Percentiles rank a stretch among this genome's conserved stretches.
Conservation (phyloP, 2,888 invertebrate species). For the Neoitamus cyanurus region DNA sequence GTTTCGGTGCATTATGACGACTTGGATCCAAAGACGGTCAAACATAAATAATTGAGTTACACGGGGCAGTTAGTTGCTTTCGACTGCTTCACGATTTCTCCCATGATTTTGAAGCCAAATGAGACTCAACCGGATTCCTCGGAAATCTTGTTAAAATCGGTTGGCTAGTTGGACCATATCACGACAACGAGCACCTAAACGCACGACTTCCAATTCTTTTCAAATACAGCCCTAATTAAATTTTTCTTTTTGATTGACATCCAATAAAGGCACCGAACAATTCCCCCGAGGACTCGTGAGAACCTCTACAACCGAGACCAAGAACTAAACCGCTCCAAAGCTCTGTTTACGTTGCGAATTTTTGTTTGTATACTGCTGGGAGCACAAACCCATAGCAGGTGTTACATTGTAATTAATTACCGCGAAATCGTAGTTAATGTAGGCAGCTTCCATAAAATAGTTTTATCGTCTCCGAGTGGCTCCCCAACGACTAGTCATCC, state of each 20-base stretch:
- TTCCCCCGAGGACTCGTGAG: background rate
- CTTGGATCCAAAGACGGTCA: background rate
- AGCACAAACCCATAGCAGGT: background rate
- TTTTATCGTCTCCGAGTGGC: background rate
- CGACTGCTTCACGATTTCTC: constrained; percentile 7
- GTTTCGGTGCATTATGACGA: constrained; percentile 5
- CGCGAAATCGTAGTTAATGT: background rate
- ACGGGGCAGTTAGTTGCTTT: background rate
- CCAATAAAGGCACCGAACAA: background rate
- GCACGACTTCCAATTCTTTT: constrained; percentile 31
- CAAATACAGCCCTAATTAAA: constrained; percentile 34
- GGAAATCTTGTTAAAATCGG: background rate
- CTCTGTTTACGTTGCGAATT: background rate
- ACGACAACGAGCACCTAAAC: background rate
- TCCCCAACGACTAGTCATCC: background rate
- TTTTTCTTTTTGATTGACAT: constrained; percentile 30
- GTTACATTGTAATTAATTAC: background rate
- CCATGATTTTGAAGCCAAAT: background rate
- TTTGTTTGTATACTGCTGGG: background rate
- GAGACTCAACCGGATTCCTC: background rate
- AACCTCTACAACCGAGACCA: background rate
- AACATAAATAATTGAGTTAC: constrained; percentile 18
- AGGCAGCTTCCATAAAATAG: background rate
- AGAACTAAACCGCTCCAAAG: background rate
- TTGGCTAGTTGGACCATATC: background rate